Evolutionary conservation across 2,888 invertebrate genomes (phyloP).

Genomic region (Tanaodytes sp.): DNA sequence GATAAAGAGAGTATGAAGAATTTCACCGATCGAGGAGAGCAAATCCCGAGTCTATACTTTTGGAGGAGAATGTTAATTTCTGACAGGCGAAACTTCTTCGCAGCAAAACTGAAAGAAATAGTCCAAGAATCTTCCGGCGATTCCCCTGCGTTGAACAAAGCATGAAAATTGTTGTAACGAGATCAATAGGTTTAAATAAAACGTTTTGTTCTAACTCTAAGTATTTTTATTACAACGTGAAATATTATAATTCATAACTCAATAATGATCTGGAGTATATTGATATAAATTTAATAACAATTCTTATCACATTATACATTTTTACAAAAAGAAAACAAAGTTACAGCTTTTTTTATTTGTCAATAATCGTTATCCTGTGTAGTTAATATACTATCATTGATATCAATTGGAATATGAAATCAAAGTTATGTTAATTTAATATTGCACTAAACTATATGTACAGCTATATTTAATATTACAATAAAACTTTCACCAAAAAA

Average conservation of each 20-base stretch:
- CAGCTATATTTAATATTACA: slow-evolving; percentile 1
- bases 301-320: slow-evolving; percentile 27
- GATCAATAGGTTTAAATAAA: too few species aligned
- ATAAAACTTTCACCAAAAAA: background rate
- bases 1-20: slow-evolving; percentile 77
- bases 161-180: too few species aligned
- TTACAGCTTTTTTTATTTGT: too few species aligned
- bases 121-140: slow-evolving; percentile 2
- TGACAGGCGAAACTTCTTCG: slow-evolving; percentile 80
- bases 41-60: slow-evolving; percentile 77
- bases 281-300: slow-evolving; percentile 43
- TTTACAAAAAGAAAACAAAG: slow-evolving; percentile 17
- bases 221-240: slow-evolving; percentile 34
- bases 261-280: slow-evolving; percentile 10
- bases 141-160: too few species aligned
- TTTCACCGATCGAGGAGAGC: slow-evolving; percentile 82
- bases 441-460: background rate
- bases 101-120: slow-evolving; percentile 60
- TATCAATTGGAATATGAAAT: too few species aligned
- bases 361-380: too few species aligned
- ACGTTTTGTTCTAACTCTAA: slow-evolving; percentile 6
- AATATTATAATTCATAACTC: too few species aligned
- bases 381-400: too few species aligned
- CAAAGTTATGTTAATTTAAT: too few species aligned
- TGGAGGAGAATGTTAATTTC: slow-evolving; percentile 79